phyloP scores from a whole-genome alignment of 2,113 vertebrate species.

The Leucopsar rothschildi region DNA sequence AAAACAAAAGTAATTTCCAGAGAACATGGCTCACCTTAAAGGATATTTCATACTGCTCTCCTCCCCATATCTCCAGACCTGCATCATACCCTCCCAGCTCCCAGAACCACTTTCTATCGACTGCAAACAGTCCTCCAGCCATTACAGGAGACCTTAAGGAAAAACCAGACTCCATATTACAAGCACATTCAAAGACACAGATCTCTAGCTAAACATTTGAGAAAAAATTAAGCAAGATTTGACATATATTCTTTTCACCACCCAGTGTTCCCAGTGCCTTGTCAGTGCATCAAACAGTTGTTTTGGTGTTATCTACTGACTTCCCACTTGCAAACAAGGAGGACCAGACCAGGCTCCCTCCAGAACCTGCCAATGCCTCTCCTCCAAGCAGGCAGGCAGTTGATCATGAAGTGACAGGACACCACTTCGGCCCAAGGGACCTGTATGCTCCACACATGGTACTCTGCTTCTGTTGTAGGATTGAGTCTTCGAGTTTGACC shows the following conservation, averaged over 20 bases:
- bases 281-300: neutral
- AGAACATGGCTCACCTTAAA: slow-evolving; percentile 80
- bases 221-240: slow-evolving; percentile 34
- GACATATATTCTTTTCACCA: neutral
- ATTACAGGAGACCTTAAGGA: slow-evolving; percentile 92
- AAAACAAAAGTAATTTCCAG: slow-evolving; percentile 16
- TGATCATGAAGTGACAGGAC: neutral
- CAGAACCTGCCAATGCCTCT: neutral
- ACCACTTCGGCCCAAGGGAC: neutral
- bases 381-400: neutral
- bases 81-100: slow-evolving; percentile 83
- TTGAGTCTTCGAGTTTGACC: neutral
- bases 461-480: neutral
- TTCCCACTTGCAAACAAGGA: neutral
- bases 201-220: neutral
- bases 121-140: slow-evolving; percentile 95
- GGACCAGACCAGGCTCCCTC: neutral
- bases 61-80: slow-evolving; percentile 87
- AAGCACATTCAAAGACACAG: slow-evolving; percentile 37
- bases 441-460: neutral
- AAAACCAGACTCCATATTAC: slow-evolving; percentile 61
- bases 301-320: neutral
- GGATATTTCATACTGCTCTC: slow-evolving; percentile 87
- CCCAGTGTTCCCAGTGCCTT: neutral
- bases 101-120: slow-evolving; percentile 98